Percentiles rank a stretch among this genome's conserved stretches.
Conservation (phyloP, 2,888 invertebrate species). For the Limenitis camilla region DNA sequence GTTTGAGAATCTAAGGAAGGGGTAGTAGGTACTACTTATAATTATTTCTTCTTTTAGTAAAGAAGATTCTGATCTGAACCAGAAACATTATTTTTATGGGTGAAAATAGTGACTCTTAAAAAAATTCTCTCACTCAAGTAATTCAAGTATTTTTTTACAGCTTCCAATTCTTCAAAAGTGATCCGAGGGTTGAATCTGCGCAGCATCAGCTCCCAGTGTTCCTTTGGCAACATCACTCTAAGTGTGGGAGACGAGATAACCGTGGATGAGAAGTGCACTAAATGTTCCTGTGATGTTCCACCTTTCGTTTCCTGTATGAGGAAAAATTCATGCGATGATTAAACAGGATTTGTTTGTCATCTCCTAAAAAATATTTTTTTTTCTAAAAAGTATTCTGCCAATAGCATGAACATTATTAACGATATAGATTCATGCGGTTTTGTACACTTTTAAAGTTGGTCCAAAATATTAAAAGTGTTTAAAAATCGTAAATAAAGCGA, state of each 20-base stretch:
- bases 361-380: neutral
- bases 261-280: constrained; percentile 51
- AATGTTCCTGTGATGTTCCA: constrained; percentile 58
- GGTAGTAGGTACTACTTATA: too few species aligned
- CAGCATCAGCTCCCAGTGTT: constrained; percentile 45
- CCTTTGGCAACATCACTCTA: constrained; percentile 57
- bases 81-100: too few species aligned
- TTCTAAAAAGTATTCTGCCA: neutral
- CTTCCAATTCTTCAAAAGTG: constrained; percentile 41
- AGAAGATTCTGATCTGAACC: too few species aligned
- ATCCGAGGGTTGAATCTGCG: constrained; percentile 50
- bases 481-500: too few species aligned
- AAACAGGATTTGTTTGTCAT: neutral
- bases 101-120: too few species aligned
- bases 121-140: neutral
- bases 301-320: constrained; percentile 61
- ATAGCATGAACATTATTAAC: too few species aligned
- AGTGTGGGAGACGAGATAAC: constrained; percentile 59
- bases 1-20: too few species aligned
- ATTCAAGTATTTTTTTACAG: constrained; percentile 40
- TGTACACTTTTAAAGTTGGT: too few species aligned
- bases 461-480: too few species aligned
- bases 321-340: constrained; percentile 37
- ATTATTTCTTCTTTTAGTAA: too few species aligned
- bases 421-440: too few species aligned